Percentiles rank a stretch among this genome's conserved stretches.
phyloP scores from a whole-genome alignment of 2,888 invertebrate species.

The Pandemis corylana region DNA sequence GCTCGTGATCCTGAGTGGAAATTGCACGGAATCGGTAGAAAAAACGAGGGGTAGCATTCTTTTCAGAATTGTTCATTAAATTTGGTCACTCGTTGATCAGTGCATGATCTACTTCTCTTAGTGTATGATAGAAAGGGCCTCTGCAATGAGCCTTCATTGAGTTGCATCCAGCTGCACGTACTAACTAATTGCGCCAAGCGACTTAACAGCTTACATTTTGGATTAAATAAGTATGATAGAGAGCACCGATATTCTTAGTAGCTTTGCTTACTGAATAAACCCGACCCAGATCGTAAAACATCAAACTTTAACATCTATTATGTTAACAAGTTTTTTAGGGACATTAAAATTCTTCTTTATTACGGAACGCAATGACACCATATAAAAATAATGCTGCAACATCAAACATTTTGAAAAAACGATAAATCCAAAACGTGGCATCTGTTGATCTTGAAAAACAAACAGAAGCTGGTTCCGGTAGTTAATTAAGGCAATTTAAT shows the following conservation, averaged over 20 bases:
- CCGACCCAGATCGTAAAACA: neutral
- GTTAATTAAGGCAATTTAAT: neutral
- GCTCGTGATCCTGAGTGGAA: no score
- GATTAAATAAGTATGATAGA: neutral
- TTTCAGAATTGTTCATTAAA: no score
- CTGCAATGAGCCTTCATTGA: no score
- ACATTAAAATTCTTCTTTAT: neutral
- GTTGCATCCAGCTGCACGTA: no score
- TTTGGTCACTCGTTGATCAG: no score
- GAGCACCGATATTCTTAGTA: neutral
- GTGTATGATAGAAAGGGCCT: no score
- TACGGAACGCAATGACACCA: neutral
- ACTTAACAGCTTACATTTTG: neutral
- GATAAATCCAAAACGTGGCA: conserved; percentile 1
- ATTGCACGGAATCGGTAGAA: no score
- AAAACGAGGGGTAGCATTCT: no score
- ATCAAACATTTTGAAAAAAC: conserved; percentile 2
- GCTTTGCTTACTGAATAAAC: neutral
- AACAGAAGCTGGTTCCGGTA: neutral
- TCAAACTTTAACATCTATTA: neutral
- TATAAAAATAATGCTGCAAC: neutral
- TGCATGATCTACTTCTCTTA: no score
- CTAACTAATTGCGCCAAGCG: no score
- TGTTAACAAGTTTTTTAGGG: neutral
- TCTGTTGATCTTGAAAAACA: conserved; percentile 5